Conservation (phyloP, 2,113 vertebrate genomes). For the Hyperoodon ampullatus region DNA sequence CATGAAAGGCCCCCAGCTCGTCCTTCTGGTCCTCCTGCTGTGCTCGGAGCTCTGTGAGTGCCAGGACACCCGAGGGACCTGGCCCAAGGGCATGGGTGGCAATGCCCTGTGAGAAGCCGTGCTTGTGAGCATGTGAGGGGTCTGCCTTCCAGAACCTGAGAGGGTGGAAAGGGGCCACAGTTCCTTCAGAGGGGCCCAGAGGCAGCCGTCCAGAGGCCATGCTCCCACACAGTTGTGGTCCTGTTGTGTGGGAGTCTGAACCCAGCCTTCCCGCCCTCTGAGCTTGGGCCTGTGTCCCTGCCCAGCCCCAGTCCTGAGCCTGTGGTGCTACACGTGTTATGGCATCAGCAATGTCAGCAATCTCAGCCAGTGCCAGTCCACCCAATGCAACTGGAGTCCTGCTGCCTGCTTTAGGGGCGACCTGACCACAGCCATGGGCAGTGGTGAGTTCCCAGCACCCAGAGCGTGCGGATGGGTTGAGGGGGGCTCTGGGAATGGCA, state of each 20-base stretch:
- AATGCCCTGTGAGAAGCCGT: background rate
- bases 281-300: background rate
- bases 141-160: background rate
- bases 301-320: background rate
- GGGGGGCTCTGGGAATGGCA: background rate
- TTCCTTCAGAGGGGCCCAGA: background rate
- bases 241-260: background rate
- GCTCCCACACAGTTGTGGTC: background rate
- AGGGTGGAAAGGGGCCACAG: background rate
- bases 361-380: accelerated
- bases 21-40: background rate
- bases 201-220: background rate
- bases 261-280: background rate
- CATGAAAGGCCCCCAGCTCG: background rate
- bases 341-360: accelerated
- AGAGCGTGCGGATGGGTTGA: accelerated
- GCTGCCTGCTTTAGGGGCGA: background rate
- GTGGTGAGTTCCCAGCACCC: background rate
- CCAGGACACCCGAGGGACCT: background rate
- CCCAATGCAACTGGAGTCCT: background rate
- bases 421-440: accelerated
- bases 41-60: accelerated
- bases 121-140: background rate
- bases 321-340: background rate
- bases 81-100: background rate